phyloP scores from a whole-genome alignment of 1,140 invertebrate genomes.

The Drosophila sp. region DNA sequence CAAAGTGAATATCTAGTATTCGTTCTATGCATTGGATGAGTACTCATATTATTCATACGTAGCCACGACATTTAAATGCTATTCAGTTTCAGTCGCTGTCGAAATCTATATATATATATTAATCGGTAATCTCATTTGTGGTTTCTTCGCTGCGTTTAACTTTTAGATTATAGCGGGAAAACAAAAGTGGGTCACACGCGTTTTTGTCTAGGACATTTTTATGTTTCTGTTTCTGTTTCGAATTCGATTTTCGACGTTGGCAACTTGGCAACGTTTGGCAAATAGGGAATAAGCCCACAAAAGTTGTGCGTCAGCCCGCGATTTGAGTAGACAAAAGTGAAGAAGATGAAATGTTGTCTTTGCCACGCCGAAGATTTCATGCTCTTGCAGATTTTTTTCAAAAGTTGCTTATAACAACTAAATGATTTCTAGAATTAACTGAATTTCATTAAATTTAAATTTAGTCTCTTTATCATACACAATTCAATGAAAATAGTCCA shows the following conservation, averaged over 20 bases:
- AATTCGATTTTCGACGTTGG: background rate
- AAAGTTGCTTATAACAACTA: too few species aligned
- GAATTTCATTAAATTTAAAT: too few species aligned
- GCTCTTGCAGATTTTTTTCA: too few species aligned
- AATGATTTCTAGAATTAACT: too few species aligned
- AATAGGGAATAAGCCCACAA: background rate
- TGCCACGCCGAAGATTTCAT: too few species aligned
- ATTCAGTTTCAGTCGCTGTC: conserved; percentile 50
- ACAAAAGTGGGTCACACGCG: conserved; percentile 70
- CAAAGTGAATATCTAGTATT: background rate
- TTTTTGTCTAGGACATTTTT: conserved; percentile 33
- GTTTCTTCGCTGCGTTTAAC: conserved; percentile 44
- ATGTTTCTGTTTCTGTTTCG: background rate
- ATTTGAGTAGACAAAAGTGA: background rate
- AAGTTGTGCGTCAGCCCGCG: background rate
- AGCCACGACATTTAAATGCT: conserved; percentile 26
- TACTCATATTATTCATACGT: conserved; percentile 23
- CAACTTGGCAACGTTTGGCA: conserved; percentile 11
- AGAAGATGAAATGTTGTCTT: too few species aligned
- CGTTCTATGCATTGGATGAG: conserved; percentile 12
- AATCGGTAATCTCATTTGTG: conserved; percentile 80
- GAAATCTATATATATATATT: conserved; percentile 35
- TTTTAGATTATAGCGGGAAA: conserved; percentile 12
- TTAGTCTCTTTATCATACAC: too few species aligned
- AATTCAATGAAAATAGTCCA: too few species aligned